A percentile compares a stretch with the other conserved stretches of the same genome.
Evolutionary conservation across 2,113 vertebrate species (phyloP).

Genomic region (Trochalopteron elliotii): DNA sequence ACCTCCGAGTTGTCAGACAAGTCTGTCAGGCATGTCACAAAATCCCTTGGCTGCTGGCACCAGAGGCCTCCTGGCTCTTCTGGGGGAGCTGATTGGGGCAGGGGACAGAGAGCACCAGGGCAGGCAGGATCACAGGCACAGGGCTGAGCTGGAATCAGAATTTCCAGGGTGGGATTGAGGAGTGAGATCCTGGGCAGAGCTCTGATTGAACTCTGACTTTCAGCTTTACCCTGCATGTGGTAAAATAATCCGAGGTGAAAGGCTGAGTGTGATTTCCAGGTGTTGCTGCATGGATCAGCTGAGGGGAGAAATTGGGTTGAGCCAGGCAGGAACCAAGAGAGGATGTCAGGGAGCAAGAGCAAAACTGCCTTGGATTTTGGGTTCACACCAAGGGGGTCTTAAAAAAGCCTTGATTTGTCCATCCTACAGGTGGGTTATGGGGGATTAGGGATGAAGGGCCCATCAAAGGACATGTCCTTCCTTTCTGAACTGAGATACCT

Average conservation of each 20-base stretch:
- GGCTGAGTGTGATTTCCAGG: neutral
- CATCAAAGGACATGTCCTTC: neutral
- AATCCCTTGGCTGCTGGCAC: neutral
- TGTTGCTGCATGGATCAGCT: neutral
- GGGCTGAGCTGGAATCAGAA: neutral
- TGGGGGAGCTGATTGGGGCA: rapidly evolving
- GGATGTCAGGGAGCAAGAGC: neutral
- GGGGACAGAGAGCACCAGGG: neutral
- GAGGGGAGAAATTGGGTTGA: neutral
- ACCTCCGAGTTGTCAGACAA: constrained; percentile 12
- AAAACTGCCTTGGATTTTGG: neutral
- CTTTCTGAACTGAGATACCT: rapidly evolving
- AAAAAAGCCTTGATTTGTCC: neutral
- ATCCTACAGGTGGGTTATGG: neutral
- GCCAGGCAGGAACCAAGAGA: neutral
- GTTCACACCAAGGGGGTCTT: neutral
- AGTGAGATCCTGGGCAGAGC: neutral
- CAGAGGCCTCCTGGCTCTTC: neutral
- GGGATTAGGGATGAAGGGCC: neutral
- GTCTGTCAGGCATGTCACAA: neutral
- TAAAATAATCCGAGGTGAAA: neutral
- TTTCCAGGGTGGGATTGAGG: neutral
- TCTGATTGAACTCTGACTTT: neutral
- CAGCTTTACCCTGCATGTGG: neutral
- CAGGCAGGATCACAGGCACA: neutral